These are phyloP conservation scores for Sinosuthora webbiana DNA, from an alignment of 2,113 vertebrate genomes.

Conservation along the genomic window DNA sequence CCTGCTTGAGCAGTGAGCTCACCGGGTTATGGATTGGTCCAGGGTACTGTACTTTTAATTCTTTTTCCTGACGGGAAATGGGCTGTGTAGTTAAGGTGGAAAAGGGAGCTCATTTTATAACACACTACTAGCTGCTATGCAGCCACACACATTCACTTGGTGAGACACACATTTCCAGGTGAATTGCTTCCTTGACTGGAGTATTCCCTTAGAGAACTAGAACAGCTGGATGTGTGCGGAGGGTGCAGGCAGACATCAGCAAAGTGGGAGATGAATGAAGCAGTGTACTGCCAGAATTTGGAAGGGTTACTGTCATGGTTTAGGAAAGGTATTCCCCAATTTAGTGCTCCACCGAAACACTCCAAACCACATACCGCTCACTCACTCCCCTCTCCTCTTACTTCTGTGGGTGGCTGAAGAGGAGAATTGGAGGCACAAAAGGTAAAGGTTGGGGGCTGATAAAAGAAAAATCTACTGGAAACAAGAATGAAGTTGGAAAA, in stretches of 20 bases:
- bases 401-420: background rate
- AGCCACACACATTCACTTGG: constrained; percentile 15
- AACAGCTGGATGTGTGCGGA: background rate
- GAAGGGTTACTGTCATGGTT: background rate
- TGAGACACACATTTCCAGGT: background rate
- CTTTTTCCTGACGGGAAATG: constrained; percentile 30
- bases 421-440: background rate
- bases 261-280: background rate
- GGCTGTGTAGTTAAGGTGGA: background rate
- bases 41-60: constrained; percentile 45
- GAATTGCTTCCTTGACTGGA: constrained; percentile 1
- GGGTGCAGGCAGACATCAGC: background rate
- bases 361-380: accelerated
- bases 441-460: background rate
- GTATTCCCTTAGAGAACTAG: background rate
- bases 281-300: constrained; percentile 10
- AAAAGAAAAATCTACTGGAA: background rate
- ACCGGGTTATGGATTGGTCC: constrained; percentile 12
- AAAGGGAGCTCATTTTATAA: constrained; percentile 15
- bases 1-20: background rate
- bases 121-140: constrained; percentile 58
- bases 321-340: background rate
- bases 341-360: background rate
- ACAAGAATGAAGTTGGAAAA: background rate
- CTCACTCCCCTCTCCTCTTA: background rate